Percentiles rank a stretch among this genome's conserved stretches.
Evolutionary conservation across 2,888 invertebrate species (phyloP).

Genomic region (Acronicta aceris): DNA sequence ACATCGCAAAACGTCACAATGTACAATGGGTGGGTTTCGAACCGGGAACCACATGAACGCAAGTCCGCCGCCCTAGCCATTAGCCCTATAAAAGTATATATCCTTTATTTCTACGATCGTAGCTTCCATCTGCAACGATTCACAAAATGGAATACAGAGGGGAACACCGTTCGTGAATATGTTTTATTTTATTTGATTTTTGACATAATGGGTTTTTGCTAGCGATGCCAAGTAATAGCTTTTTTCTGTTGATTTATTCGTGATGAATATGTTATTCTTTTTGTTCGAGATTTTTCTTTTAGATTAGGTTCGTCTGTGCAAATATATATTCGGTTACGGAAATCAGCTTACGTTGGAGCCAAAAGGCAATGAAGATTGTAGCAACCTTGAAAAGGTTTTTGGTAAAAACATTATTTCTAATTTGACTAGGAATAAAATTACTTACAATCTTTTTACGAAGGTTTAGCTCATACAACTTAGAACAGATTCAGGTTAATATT

Average conservation of each 20-base stretch:
- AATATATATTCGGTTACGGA: conserved; percentile 39
- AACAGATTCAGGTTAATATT: too few relatives aligned
- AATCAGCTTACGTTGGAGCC: conserved; percentile 18
- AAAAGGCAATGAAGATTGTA: conserved; percentile 22
- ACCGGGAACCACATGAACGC: too few relatives aligned
- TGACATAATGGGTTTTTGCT: conserved; percentile 46
- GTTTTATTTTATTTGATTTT: conserved; percentile 46
- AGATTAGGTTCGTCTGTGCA: conserved; percentile 27
- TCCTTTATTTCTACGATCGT: conserved; percentile 17
- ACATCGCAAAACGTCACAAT: too few relatives aligned
- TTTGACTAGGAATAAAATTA: not conserved
- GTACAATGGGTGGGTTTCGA: too few relatives aligned
- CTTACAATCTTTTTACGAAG: not conserved
- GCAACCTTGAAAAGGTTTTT: conserved; percentile 9
- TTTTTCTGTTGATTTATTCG: conserved; percentile 45
- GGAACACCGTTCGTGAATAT: conserved; percentile 28
- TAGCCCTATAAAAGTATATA: conserved; percentile 8
- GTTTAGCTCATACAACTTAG: too few relatives aligned
- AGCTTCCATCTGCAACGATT: conserved; percentile 24
- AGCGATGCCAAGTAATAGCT: conserved; percentile 38
- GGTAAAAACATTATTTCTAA: conserved; percentile 12
- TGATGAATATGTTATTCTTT: conserved; percentile 34
- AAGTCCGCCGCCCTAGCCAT: too few relatives aligned
- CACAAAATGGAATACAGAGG: conserved; percentile 36
- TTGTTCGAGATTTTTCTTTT: conserved; percentile 30